phyloP scores from a whole-genome alignment of 2,888 invertebrate species.

The Melanostoma scalare region DNA sequence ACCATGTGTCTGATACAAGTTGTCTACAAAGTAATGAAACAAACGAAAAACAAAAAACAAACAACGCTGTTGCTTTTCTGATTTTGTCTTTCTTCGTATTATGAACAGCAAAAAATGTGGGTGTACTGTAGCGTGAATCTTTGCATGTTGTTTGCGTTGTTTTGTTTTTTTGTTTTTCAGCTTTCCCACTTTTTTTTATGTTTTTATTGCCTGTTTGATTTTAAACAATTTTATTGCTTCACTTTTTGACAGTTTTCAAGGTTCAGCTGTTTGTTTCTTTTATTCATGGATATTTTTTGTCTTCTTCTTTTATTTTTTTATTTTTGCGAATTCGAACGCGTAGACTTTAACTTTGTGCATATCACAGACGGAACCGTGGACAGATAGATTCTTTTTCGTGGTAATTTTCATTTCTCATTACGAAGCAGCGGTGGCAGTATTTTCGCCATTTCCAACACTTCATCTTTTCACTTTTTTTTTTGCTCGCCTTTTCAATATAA shows the following conservation, averaged over 20 bases:
- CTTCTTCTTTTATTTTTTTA: conserved; percentile 16
- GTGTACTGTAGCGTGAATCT: conserved; percentile 74
- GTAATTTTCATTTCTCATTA: conserved; percentile 38
- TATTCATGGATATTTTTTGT: conserved; percentile 9
- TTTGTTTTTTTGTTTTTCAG: conserved; percentile 44
- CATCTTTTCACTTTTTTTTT: conserved; percentile 2
- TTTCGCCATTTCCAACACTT: conserved; percentile 10
- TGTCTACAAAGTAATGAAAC: neutral
- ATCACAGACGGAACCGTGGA: conserved; percentile 6
- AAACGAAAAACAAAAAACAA: conserved; percentile 11
- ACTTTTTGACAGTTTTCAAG: conserved; percentile 73
- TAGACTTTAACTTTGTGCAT: conserved; percentile 26
- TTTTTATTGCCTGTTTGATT: conserved; percentile 73
- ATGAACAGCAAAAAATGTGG: conserved; percentile 64
- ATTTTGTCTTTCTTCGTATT: conserved; percentile 42
- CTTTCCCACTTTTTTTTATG: conserved; percentile 61
- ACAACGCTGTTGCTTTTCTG: conserved; percentile 24
- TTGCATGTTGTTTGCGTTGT: conserved; percentile 38
- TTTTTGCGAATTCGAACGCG: neutral
- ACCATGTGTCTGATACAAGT: conserved; percentile 52
- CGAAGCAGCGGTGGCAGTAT: conserved; percentile 4
- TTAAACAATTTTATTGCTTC: conserved; percentile 73
- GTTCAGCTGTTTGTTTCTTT: conserved; percentile 71
- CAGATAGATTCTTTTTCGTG: conserved; percentile 49
- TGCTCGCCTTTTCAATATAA: conserved; percentile 21